phyloP scores from a whole-genome alignment of 1,140 invertebrate species.

The Diachasma alloeum region DNA sequence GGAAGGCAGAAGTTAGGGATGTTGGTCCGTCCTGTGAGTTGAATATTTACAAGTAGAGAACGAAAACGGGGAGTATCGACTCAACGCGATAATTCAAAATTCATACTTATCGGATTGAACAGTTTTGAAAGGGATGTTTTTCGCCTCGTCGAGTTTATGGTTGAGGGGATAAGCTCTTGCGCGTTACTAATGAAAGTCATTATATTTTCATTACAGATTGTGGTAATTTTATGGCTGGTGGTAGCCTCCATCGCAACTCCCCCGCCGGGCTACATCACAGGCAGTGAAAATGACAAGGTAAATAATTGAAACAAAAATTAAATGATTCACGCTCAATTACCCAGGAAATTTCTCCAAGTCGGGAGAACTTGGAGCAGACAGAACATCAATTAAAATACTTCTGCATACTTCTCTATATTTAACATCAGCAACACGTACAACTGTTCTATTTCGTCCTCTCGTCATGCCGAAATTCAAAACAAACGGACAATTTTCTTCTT shows the following conservation, averaged over 20 bases:
- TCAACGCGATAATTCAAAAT: no score
- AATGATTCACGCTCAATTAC: background rate
- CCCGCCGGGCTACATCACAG: constrained; percentile 54
- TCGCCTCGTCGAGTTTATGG: no score
- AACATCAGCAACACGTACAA: background rate
- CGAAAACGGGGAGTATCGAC: no score
- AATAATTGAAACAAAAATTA: background rate
- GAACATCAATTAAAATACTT: background rate
- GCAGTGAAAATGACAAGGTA: constrained; percentile 57
- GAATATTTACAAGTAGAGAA: no score
- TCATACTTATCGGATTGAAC: no score
- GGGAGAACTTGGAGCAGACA: background rate
- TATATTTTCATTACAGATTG: constrained; percentile 49
- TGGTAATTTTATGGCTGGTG: constrained; percentile 45
- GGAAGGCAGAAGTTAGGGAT: background rate
- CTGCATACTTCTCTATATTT: background rate
- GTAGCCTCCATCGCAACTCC: constrained; percentile 47
- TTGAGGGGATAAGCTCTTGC: background rate
- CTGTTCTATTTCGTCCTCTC: background rate
- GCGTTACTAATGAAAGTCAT: constrained; percentile 15
- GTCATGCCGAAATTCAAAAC: background rate
- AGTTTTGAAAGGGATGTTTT: no score
- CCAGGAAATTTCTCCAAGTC: background rate
- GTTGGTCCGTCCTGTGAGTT: background rate
- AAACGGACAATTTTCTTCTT: background rate